phyloP scores from a whole-genome alignment of 2,888 invertebrate species.

The Tyria jacobaeae region DNA sequence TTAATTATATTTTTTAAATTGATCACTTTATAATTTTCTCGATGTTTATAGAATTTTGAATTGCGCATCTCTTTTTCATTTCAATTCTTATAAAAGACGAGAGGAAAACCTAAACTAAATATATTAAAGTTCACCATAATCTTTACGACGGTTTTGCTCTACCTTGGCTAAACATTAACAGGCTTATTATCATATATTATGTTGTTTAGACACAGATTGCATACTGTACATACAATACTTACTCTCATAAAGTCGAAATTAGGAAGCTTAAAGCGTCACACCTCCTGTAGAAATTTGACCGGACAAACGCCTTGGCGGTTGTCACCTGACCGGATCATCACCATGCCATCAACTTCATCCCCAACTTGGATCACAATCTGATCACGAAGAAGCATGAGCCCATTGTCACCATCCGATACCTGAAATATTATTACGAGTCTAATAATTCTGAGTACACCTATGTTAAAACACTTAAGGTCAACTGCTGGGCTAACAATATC shows the following conservation, averaged over 20 bases:
- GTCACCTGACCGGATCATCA: conserved; percentile 96
- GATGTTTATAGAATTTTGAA: too few species aligned
- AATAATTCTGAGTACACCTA: too few species aligned
- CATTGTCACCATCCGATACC: conserved; percentile 94
- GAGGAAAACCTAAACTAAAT: too few species aligned
- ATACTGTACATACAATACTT: too few species aligned
- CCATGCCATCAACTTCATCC: conserved; percentile 97
- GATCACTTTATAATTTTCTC: too few species aligned
- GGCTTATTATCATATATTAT: neutral
- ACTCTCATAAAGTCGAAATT: conserved; percentile 74
- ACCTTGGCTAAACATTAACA: neutral
- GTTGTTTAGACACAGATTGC: too few species aligned
- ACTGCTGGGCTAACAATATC: too few species aligned
- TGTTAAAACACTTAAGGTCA: neutral
- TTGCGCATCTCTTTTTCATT: neutral
- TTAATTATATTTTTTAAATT: too few species aligned
- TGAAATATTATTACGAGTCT: conserved; percentile 69
- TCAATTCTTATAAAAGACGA: too few species aligned
- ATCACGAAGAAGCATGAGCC: conserved; percentile 93
- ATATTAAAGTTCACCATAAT: too few species aligned
- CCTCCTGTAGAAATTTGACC: conserved; percentile 97
- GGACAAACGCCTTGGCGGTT: conserved; percentile 97
- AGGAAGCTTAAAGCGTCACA: conserved; percentile 90
- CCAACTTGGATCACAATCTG: conserved; percentile 97
- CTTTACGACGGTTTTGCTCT: too few species aligned